Evolutionary conservation across 2,797 vertebrate genomes (phyloP).

Genomic region (Masticophis lateralis): DNA sequence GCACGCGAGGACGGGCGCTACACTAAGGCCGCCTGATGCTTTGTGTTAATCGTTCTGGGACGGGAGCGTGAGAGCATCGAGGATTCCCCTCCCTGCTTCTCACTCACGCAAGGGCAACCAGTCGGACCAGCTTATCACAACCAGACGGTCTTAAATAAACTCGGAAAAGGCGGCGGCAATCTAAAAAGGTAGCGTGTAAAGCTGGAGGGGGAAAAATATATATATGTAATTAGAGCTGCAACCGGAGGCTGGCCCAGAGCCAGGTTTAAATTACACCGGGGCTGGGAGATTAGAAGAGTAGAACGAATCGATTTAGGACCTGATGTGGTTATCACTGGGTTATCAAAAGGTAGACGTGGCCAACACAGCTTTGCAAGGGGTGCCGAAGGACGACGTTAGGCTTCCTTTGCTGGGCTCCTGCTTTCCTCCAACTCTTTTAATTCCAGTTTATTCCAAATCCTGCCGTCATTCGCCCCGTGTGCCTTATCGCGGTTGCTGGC

Average conservation of each 20-base stretch:
- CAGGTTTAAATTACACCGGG: conserved; percentile 70
- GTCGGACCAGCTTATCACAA: conserved; percentile 75
- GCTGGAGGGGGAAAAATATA: conserved; percentile 29
- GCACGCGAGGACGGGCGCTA: conserved; percentile 6
- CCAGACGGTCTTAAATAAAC: conserved; percentile 77
- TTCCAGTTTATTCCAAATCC: neutral
- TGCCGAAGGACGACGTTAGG: neutral
- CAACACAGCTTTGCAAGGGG: neutral
- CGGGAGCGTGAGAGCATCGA: conserved; percentile 44
- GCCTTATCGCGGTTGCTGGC: too few species aligned
- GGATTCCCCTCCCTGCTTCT: conserved; percentile 59
- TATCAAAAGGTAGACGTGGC: conserved; percentile 30
- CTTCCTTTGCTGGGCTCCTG: neutral
- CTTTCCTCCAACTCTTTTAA: too few species aligned
- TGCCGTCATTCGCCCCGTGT: neutral
- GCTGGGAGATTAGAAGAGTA: conserved; percentile 59
- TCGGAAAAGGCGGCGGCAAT: conserved; percentile 74
- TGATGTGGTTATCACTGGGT: conserved; percentile 59
- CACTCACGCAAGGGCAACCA: conserved; percentile 72
- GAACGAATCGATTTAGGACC: conserved; percentile 51
- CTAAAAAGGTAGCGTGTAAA: conserved; percentile 68
- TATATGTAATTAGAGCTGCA: conserved; percentile 59
- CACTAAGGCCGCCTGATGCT: conserved; percentile 45
- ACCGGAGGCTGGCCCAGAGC: conserved; percentile 68
- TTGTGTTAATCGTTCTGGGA: conserved; percentile 70